phyloP scores from a whole-genome alignment of 1,140 invertebrate genomes.

The Venturia canescens region DNA sequence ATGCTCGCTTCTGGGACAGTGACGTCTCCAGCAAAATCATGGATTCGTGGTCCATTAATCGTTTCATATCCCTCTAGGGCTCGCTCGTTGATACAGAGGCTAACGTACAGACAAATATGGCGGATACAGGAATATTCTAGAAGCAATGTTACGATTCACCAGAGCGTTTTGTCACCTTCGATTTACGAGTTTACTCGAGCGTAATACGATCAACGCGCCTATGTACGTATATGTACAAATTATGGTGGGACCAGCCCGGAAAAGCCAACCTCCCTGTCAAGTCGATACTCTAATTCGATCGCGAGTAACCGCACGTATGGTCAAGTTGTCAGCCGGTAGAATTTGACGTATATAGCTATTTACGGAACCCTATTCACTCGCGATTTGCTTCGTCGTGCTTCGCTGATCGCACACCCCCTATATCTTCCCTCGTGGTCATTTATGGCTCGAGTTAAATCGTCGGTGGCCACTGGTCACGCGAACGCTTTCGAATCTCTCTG shows the following conservation, averaged over 20 bases:
- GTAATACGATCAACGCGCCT: neutral
- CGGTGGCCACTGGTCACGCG: slow-evolving; percentile 26
- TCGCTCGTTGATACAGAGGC: neutral
- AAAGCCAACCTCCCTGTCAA: slow-evolving; percentile 12
- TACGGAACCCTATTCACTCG: slow-evolving; percentile 2
- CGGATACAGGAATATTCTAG: neutral
- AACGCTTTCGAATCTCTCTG: slow-evolving; percentile 11
- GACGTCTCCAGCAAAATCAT: neutral
- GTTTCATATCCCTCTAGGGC: slow-evolving; percentile 12
- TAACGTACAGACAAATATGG: neutral
- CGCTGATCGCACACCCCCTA: neutral
- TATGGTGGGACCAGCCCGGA: neutral
- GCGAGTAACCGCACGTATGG: slow-evolving; percentile 4
- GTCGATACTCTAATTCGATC: slow-evolving; percentile 42
- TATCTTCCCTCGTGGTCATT: slow-evolving; percentile 30
- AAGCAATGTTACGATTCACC: slow-evolving; percentile 9
- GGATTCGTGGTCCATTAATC: slow-evolving; percentile 38
- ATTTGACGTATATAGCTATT: neutral
- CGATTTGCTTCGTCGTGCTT: slow-evolving; percentile 32
- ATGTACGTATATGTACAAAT: neutral
- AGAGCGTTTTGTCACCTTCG: slow-evolving; percentile 24
- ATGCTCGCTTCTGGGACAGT: neutral
- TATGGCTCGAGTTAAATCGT: slow-evolving; percentile 40
- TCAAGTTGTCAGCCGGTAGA: slow-evolving; percentile 17
- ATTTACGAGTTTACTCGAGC: slow-evolving; percentile 36